Evolutionary conservation across 1,140 invertebrate species (phyloP).

Genomic region (Hydropsyche tenuis): DNA sequence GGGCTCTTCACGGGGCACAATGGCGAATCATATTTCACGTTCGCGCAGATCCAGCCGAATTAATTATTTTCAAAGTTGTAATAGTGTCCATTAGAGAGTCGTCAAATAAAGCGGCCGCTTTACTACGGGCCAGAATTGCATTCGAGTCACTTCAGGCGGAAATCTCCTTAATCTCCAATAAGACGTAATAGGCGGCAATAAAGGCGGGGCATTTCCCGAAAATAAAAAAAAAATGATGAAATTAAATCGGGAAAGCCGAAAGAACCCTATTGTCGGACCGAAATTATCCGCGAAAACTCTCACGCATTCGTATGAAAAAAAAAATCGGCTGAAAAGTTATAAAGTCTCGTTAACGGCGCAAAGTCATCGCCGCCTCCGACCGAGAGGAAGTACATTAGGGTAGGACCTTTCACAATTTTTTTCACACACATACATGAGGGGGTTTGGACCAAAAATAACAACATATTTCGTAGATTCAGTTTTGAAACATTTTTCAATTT

Average conservation of each 20-base stretch:
- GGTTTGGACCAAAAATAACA: background rate
- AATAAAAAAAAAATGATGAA: background rate
- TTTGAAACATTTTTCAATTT: too few relatives aligned
- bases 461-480: slow-evolving; percentile 4
- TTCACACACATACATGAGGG: background rate
- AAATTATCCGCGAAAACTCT: slow-evolving; percentile 14
- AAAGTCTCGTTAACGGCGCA: slow-evolving; percentile 32
- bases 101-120: slow-evolving; percentile 16
- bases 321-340: slow-evolving; percentile 32
- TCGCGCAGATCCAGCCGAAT: background rate
- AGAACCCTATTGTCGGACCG: too few relatives aligned
- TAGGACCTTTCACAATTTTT: background rate
- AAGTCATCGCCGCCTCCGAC: slow-evolving; percentile 28
- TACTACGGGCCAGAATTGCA: slow-evolving; percentile 17
- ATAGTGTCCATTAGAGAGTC: slow-evolving; percentile 16
- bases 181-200: slow-evolving; percentile 21
- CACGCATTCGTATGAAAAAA: too few relatives aligned
- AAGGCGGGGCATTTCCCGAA: background rate
- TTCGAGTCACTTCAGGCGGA: slow-evolving; percentile 19
- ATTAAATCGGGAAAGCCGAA: too few relatives aligned
- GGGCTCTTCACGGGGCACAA: too few relatives aligned
- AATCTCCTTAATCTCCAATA: slow-evolving; percentile 27
- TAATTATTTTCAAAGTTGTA: slow-evolving; percentile 23
- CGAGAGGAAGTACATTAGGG: slow-evolving; percentile 30
- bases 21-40: too few relatives aligned